Evolutionary conservation across 1,140 invertebrate genomes (phyloP).

Genomic region (Aleiodes sp.): DNA sequence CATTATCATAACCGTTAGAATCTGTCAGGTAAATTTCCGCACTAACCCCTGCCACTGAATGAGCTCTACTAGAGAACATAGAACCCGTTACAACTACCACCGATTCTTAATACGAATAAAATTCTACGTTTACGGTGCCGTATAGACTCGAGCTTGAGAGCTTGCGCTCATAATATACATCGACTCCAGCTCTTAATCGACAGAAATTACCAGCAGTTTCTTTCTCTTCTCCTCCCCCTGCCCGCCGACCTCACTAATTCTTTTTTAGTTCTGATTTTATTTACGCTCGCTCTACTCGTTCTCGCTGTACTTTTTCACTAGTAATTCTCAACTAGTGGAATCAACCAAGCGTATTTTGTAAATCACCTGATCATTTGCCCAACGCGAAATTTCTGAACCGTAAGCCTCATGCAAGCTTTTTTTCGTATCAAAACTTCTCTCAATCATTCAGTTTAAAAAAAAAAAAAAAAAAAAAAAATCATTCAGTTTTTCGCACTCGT

Average conservation of each 20-base stretch:
- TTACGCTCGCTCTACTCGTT: neutral
- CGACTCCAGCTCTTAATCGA: constrained; percentile 24
- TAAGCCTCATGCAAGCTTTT: constrained; percentile 15
- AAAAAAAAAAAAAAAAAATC: neutral
- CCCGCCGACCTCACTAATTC: neutral
- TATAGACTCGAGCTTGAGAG: neutral
- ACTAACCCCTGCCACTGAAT: constrained; percentile 20
- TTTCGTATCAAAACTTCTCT: constrained; percentile 13
- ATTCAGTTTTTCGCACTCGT: neutral
- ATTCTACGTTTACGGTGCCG: constrained; percentile 31
- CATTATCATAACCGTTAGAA: constrained; percentile 54
- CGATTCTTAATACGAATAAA: constrained; percentile 38
- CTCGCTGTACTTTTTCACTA: too few species aligned
- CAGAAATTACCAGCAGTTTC: neutral
- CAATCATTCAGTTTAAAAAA: neutral
- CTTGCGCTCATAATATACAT: neutral
- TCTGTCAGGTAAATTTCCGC: constrained; percentile 49
- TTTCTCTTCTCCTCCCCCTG: neutral
- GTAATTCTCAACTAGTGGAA: too few species aligned
- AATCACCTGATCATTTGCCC: constrained; percentile 19
- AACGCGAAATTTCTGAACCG: constrained; percentile 24
- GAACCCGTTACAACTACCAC: constrained; percentile 9
- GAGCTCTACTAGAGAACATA: constrained; percentile 6
- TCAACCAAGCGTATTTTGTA: constrained; percentile 5
- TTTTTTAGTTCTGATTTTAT: constrained; percentile 9